These are phyloP conservation scores for Leucophenga montana DNA, from an alignment of 2,888 invertebrate species.

Conservation along the genomic window DNA sequence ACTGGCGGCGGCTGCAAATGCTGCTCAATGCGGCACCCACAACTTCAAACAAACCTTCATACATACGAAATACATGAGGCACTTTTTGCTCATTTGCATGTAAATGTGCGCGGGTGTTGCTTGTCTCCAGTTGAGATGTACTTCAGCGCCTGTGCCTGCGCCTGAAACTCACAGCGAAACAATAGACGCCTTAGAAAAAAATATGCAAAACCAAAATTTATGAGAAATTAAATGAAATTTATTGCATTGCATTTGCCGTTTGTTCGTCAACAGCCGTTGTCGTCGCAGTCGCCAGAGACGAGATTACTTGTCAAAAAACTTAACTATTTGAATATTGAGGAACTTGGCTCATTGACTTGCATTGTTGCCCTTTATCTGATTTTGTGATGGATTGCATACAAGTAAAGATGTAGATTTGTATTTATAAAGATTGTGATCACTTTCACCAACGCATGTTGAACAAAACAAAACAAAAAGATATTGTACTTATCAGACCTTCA, in stretches of 20 bases:
- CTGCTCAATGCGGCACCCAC: constrained; percentile 63
- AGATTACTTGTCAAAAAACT: constrained; percentile 25
- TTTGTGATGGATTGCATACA: constrained; percentile 55
- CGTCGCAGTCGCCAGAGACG: constrained; percentile 17
- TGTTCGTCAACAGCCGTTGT: constrained; percentile 33
- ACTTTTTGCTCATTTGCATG: constrained; percentile 58
- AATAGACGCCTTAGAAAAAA: constrained; percentile 43
- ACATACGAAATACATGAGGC: constrained; percentile 21
- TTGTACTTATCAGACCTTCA: background rate
- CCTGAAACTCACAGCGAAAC: constrained; percentile 13
- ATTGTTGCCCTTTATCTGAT: constrained; percentile 44
- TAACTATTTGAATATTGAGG: constrained; percentile 27
- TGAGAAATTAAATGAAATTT: constrained; percentile 71
- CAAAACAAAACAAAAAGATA: background rate
- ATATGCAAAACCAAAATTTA: constrained; percentile 69
- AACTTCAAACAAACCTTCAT: constrained; percentile 36
- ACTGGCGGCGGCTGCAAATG: constrained; percentile 53
- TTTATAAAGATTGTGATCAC: background rate
- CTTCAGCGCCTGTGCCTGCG: background rate
- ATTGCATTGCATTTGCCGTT: constrained; percentile 53
- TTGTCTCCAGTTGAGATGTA: constrained; percentile 33
- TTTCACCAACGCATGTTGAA: constrained; percentile 29
- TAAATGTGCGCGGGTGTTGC: constrained; percentile 66
- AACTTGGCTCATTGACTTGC: constrained; percentile 34
- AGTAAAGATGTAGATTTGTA: background rate